These are phyloP conservation scores for Cabera pusaria DNA, from an alignment of 2,888 invertebrate genomes.

Conservation along the genomic window DNA sequence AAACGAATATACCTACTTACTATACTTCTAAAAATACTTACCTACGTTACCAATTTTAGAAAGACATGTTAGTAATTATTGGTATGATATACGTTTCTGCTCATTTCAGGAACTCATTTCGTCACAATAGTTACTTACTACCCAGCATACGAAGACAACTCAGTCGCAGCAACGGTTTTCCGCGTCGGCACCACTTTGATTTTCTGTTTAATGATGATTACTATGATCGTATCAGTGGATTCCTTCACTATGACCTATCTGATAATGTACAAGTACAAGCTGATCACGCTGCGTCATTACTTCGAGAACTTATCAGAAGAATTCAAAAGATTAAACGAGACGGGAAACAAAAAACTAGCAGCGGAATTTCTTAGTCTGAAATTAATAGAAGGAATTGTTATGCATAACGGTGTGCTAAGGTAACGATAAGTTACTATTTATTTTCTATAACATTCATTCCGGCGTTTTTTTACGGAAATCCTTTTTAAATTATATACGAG, in stretches of 20 bases:
- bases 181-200: constrained; percentile 53
- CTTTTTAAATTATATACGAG: no score
- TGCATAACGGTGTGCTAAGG: constrained; percentile 66
- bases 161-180: constrained; percentile 42
- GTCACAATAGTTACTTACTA: constrained; percentile 68
- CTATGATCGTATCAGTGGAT: constrained; percentile 66
- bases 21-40: no score
- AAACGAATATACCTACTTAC: no score
- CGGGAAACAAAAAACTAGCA: constrained; percentile 41
- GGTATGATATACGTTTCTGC: no score
- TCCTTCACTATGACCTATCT: constrained; percentile 57
- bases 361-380: constrained; percentile 49
- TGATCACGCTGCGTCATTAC: constrained; percentile 63
- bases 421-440: constrained; percentile 30
- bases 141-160: constrained; percentile 56
- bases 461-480: no score
- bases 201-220: constrained; percentile 53
- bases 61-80: no score
- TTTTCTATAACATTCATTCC: no score
- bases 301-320: constrained; percentile 56
- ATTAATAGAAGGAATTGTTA: constrained; percentile 61
- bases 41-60: no score
- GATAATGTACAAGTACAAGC: constrained; percentile 70
- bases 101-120: constrained; percentile 62
- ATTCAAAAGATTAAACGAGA: constrained; percentile 41